Evolutionary conservation across 23 tunicate genomes (phyloP).

Genomic region (Trididemnum clinides): DNA sequence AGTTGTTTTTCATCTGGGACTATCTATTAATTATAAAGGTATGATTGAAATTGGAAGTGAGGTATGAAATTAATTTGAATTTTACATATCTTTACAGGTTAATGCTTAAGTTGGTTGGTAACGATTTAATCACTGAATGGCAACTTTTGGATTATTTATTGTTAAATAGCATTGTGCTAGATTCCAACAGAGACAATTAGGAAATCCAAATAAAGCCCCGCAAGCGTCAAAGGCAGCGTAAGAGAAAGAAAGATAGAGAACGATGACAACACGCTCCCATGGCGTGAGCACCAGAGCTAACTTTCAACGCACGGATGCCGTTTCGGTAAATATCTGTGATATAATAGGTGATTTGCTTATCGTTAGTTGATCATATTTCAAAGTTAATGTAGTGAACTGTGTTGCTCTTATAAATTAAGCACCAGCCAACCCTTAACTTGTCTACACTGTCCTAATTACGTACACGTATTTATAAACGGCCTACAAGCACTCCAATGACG

Average conservation of each 20-base stretch:
- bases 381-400: not conserved
- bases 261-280: constrained; percentile 57
- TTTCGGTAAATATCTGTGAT: constrained; percentile 53
- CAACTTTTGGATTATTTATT: not conserved
- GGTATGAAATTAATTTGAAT: not conserved
- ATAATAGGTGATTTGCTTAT: constrained; percentile 18
- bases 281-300: constrained; percentile 47
- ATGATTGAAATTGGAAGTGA: not conserved
- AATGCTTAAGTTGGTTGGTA: not conserved
- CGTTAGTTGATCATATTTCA: constrained; percentile 20
- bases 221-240: not conserved
- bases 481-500: no score
- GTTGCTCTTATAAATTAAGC: no score
- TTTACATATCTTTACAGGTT: not conserved
- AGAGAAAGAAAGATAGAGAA: constrained; percentile 8
- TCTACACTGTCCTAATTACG: no score
- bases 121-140: not conserved
- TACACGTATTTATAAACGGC: no score
- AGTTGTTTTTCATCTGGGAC: no score
- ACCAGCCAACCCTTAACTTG: no score
- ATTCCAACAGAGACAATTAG: constrained; percentile 14
- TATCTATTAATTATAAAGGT: no score
- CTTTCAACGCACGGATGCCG: constrained; percentile 26
- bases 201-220: constrained; percentile 15
- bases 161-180: not conserved